phyloP scores from a whole-genome alignment of 1,140 invertebrate genomes.

The Drosophila eugracilis region DNA sequence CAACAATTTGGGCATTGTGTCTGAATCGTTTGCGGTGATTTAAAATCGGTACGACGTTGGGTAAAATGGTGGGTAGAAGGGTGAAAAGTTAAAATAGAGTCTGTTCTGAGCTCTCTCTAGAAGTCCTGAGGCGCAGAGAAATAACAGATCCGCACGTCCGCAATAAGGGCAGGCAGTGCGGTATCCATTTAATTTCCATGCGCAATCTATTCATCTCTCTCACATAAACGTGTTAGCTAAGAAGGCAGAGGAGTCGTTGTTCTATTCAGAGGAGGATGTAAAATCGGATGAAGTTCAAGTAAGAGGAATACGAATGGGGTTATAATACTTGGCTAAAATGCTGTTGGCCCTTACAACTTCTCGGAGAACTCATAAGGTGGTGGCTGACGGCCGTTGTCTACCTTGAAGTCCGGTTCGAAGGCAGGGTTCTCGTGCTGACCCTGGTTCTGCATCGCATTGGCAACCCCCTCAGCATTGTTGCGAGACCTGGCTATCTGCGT shows the following conservation, averaged over 20 bases:
- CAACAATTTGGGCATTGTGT: constrained; percentile 57
- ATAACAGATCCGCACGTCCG: constrained; percentile 28
- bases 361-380: constrained; percentile 54
- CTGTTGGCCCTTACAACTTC: constrained; percentile 47
- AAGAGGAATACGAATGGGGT: neutral
- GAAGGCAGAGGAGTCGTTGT: constrained; percentile 35
- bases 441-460: constrained; percentile 49
- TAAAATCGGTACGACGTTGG: neutral
- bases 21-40: constrained; percentile 8
- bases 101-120: constrained; percentile 39
- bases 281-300: constrained; percentile 23
- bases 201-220: constrained; percentile 84
- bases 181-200: constrained; percentile 76
- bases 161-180: constrained; percentile 38
- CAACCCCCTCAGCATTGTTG: constrained; percentile 61
- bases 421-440: constrained; percentile 70
- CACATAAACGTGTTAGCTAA: constrained; percentile 71
- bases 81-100: constrained; percentile 43
- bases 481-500: constrained; percentile 70
- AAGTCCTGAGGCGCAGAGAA: constrained; percentile 45
- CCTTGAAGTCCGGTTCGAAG: constrained; percentile 77
- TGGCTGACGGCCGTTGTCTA: constrained; percentile 52
- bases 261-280: constrained; percentile 37
- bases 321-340: constrained; percentile 5
- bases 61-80: constrained; percentile 8